phyloP scores from a whole-genome alignment of 35 echinoderm and acorn worm genomes.

The Patiria miniata region DNA sequence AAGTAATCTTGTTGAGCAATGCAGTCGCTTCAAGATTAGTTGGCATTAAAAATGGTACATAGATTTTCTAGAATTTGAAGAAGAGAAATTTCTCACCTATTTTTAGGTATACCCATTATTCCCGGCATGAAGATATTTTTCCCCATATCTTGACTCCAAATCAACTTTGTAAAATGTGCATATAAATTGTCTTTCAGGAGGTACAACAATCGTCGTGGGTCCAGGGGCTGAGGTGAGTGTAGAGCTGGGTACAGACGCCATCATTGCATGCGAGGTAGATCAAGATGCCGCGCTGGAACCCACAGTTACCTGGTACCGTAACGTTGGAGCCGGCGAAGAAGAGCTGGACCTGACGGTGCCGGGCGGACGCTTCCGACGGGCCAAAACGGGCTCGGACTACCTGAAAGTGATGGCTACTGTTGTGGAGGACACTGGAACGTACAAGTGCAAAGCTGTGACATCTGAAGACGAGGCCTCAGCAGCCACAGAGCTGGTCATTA shows the following conservation, averaged over 20 bases:
- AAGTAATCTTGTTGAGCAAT: too few relatives aligned
- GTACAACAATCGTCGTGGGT: conserved; percentile 9
- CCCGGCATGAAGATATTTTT: too few relatives aligned
- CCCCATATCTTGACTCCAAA: too few relatives aligned
- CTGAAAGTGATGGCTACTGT: neutral
- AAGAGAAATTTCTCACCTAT: too few relatives aligned
- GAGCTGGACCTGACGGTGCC: conserved; percentile 2
- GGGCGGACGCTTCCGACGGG: neutral
- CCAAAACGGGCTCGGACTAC: neutral
- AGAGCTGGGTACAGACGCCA: neutral
- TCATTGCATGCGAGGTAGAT: conserved; percentile 3
- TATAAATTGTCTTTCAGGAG: neutral
- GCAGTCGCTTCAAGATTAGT: too few relatives aligned
- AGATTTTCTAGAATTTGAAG: too few relatives aligned
- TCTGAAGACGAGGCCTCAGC: neutral
- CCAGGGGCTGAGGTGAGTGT: neutral
- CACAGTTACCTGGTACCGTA: neutral
- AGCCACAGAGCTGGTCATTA: neutral
- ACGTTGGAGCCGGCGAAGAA: neutral
- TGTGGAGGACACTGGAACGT: conserved; percentile 26
- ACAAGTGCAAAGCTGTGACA: conserved; percentile 32
- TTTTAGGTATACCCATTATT: too few relatives aligned
- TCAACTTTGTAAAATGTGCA: too few relatives aligned
- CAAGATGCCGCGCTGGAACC: neutral
- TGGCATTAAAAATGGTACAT: too few relatives aligned